Evolutionary conservation across 2,797 vertebrate species (phyloP).

Genomic region (Bothrops alternatus): DNA sequence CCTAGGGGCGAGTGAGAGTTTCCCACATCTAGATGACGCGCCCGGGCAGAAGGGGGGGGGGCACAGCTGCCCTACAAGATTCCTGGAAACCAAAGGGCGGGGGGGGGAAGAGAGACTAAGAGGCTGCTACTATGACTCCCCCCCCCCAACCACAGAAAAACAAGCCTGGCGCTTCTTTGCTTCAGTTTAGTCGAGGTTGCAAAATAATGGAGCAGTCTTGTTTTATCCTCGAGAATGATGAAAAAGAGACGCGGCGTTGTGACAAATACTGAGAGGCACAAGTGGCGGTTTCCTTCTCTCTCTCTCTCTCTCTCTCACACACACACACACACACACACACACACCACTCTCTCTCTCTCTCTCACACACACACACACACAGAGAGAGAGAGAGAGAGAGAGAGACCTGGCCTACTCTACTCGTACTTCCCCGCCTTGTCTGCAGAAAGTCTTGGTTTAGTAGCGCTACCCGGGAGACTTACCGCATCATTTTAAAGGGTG

Average conservation of each 20-base stretch:
- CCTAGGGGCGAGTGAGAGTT: not conserved
- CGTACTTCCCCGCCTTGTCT: not conserved
- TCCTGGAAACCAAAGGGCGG: not conserved
- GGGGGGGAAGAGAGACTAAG: too few relatives aligned
- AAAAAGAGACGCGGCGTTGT: not conserved
- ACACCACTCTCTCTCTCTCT: too few relatives aligned
- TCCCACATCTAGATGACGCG: not conserved
- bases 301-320: fast-evolving
- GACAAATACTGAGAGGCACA: not conserved
- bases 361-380: too few relatives aligned
- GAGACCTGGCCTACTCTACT: not conserved
- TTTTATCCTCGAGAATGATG: not conserved
- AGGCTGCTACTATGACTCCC: not conserved
- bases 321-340: too few relatives aligned
- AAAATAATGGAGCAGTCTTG: too few relatives aligned
- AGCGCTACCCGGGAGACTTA: not conserved
- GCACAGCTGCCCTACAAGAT: not conserved
- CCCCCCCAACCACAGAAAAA: fast-evolving
- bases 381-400: too few relatives aligned
- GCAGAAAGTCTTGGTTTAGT: not conserved
- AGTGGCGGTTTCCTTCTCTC: not conserved
- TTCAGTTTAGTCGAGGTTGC: too few relatives aligned
- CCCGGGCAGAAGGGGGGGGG: not conserved
- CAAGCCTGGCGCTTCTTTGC: not conserved
- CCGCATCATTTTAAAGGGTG: not conserved